Evolutionary conservation across 2,797 vertebrate species (phyloP), one percentile per base, ranked within the genome.

Genomic region (Psittacula echo): DNA sequence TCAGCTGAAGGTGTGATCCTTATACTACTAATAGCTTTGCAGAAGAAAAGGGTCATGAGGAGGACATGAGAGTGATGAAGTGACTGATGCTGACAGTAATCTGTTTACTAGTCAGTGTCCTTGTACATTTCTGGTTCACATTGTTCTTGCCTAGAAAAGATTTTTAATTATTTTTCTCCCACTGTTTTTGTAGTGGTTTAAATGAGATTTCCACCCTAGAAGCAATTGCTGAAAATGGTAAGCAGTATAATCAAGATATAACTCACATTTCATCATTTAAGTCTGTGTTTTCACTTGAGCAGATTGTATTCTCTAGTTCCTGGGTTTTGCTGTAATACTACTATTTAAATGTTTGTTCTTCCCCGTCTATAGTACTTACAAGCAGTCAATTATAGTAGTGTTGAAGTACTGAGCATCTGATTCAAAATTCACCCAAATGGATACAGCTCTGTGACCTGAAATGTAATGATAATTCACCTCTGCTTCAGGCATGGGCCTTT

Each of bases 211-310:
- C 93, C 12, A 50, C 62, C n/a, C 72, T 90, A 50, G 92, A 96
- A 74, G 81, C 89, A 48, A 74, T 97, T 54, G 54, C 91, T 85
- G 95, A 96, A 93, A 98, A 97, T 82, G 97, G 98, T 98, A 92
- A 96, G 96, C 47, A 65, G 29, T 60, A 62, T 19, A 48, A 50
- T 17, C 54, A 68, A 62, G 39, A 41, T 48, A 18, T 54, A 94
- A 58, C 19, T 45, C 82, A 39, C 11, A 41, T 90, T 76, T 90
- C 9, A n/a, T 81, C 11, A 45, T 87, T 89, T 81, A 66, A 77
- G 21, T n/a, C 42, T 62, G 3, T 94, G 39, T 50, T 95, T 93
- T 80, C 56, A 29, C 3, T 71, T 53, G n/a, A 83, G 34, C 58
- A 81, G 62, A 34, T 34, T 85, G 24, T 70, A 72, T 93, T 87